A percentile compares a stretch with the other conserved stretches of the same genome.
Conservation (phyloP, 1,140 invertebrate species). For the Sipha flava region DNA sequence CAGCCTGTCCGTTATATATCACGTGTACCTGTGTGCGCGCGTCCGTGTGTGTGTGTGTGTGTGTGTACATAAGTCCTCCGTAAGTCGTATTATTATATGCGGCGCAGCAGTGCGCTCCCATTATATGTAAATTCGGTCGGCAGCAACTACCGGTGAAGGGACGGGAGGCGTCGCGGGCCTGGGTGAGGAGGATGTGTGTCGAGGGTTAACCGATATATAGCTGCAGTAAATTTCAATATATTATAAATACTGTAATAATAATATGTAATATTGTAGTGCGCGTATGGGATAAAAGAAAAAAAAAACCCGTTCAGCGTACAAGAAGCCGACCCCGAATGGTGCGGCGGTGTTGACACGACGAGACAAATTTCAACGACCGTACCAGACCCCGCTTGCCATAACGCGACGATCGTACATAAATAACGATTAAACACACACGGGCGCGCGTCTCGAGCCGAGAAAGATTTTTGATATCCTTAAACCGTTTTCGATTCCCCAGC, state of each 20-base stretch:
- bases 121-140: slow-evolving; percentile 19
- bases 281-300: neutral
- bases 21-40: too few species aligned
- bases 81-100: neutral
- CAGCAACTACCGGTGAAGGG: neutral
- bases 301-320: neutral
- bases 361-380: neutral
- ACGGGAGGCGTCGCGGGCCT: neutral
- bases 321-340: neutral
- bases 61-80: neutral
- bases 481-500: too few species aligned
- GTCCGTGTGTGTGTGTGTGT: neutral
- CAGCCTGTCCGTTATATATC: too few species aligned
- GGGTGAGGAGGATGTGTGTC: neutral
- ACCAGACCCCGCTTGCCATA: neutral
- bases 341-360: neutral
- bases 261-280: neutral
- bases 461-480: too few species aligned
- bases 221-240: too few species aligned
- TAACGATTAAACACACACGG: neutral
- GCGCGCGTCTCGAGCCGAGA: too few species aligned
- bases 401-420: neutral
- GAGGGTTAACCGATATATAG: slow-evolving; percentile 7
- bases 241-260: neutral
- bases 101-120: neutral